A percentile compares a stretch with the other conserved stretches of the same genome.
phyloP scores from a whole-genome alignment of 2,888 invertebrate genomes.

The Apamea monoglypha region DNA sequence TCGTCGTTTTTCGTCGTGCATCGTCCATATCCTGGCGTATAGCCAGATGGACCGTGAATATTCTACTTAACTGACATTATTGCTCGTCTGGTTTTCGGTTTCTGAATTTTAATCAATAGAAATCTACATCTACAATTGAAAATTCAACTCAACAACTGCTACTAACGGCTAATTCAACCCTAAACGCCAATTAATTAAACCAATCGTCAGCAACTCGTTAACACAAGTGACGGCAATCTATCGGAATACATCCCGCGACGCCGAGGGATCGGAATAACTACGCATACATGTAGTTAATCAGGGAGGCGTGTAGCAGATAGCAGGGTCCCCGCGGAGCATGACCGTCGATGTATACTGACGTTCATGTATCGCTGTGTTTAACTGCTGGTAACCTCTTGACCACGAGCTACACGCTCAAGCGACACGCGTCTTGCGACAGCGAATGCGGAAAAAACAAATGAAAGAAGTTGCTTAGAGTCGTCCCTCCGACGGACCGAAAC shows the following conservation, averaged over 20 bases:
- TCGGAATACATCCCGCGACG: conserved; percentile 26
- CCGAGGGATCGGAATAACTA: conserved; percentile 50
- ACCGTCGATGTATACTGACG: conserved; percentile 38
- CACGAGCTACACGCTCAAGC: not conserved
- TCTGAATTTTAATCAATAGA: not conserved
- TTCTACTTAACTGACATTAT: not conserved
- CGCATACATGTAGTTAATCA: conserved; percentile 60
- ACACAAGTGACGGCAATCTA: conserved; percentile 35
- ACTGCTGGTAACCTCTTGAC: not conserved
- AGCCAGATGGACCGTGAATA: no score
- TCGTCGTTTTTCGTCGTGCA: no score
- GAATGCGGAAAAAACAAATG: no score
- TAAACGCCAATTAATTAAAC: conserved; percentile 42
- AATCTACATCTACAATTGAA: not conserved
- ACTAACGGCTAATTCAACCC: not conserved
- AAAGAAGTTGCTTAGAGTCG: no score
- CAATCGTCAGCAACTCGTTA: conserved; percentile 30
- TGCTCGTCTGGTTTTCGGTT: not conserved
- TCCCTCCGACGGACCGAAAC: not conserved
- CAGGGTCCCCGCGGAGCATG: conserved; percentile 39
- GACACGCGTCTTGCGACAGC: not conserved
- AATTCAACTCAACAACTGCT: not conserved
- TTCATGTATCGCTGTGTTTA: conserved; percentile 22
- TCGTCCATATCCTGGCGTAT: no score
- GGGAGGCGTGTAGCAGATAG: conserved; percentile 51